These are phyloP conservation scores for Pyrrhia umbra DNA, from an alignment of 2,888 invertebrate genomes.

Conservation along the genomic window DNA sequence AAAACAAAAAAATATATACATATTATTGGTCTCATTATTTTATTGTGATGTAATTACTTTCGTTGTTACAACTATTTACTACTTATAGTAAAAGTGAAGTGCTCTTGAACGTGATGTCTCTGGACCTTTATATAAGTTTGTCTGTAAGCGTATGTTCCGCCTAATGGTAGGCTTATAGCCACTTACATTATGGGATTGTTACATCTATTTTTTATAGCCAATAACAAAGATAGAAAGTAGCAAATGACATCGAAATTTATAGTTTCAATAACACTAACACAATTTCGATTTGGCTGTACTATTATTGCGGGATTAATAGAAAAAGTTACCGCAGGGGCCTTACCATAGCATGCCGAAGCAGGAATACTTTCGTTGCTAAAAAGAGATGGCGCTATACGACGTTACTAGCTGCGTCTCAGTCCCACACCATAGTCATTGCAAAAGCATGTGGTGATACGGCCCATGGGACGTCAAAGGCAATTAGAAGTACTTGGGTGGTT, in stretches of 20 bases:
- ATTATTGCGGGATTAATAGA: too few relatives aligned
- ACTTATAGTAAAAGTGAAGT: constrained; percentile 1
- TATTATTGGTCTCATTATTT: neutral
- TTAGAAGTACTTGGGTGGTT: too few relatives aligned
- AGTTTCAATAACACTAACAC: neutral
- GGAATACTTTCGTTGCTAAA: too few relatives aligned
- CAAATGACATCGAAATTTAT: neutral
- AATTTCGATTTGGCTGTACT: too few relatives aligned
- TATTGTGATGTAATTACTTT: neutral
- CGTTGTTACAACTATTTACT: neutral
- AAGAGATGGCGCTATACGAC: too few relatives aligned
- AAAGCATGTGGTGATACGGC: too few relatives aligned
- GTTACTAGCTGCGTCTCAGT: too few relatives aligned
- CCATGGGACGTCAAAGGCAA: too few relatives aligned
- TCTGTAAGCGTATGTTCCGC: constrained; percentile 9
- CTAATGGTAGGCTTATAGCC: neutral
- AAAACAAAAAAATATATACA: neutral
- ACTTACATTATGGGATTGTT: constrained; percentile 5
- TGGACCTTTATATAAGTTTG: neutral
- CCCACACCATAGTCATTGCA: too few relatives aligned
- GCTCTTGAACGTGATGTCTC: constrained; percentile 9
- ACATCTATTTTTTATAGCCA: neutral
- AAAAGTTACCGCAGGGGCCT: too few relatives aligned
- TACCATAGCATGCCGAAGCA: too few relatives aligned
- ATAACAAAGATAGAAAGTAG: neutral